Evolutionary conservation across 2,888 invertebrate genomes (phyloP), one percentile per base, ranked within the genome.

Genomic region (Xiphydria camelus): DNA sequence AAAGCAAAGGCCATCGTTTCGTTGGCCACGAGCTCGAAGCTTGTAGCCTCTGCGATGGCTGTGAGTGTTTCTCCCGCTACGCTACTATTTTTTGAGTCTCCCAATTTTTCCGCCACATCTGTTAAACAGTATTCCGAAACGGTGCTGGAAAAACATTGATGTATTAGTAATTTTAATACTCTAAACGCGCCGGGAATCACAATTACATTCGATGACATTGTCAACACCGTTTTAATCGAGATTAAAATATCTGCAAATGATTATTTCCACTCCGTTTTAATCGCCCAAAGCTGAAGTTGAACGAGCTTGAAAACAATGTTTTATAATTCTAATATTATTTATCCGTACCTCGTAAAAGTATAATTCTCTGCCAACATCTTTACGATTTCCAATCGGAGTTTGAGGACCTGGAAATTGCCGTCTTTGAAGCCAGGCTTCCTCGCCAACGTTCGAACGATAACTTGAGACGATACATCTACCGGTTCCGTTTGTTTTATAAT

Each of bases 321-420:
- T n/a, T n/a, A n/a, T n/a, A n/a, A n/a, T n/a, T n/a, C n/a, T n/a
- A n/a, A n/a, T n/a, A n/a, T n/a, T n/a, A n/a, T 33, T 44, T 20
- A 46, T 26, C 77, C 79, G 78, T 74, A 85, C 79, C 82, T 81
- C 1, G 89, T 84, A 52, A 91, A 80, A 0, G 84, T 80, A 61
- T 85, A 85, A 64, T 86, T 88, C 70, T 90, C 88, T 0, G 90
- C 89, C 17, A 94, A 79, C 54, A 83, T 82, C 56, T 88, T 88
- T 44, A 94, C 82, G 7, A 87, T 82, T 57, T 94, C 94, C 10
- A 95, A 74, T 55, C 89, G 84, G 0, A 87, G 80, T 70, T 93
- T 94, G 37, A 94, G 75, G 9, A 93, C 94, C 80, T 94, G 94
- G 51, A 94, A 91, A 72, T 95, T 94, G 47, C 89, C 94, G 66